These are phyloP conservation scores for Strix uralensis DNA, from an alignment of 2,113 vertebrate genomes.

Conservation along the genomic window DNA sequence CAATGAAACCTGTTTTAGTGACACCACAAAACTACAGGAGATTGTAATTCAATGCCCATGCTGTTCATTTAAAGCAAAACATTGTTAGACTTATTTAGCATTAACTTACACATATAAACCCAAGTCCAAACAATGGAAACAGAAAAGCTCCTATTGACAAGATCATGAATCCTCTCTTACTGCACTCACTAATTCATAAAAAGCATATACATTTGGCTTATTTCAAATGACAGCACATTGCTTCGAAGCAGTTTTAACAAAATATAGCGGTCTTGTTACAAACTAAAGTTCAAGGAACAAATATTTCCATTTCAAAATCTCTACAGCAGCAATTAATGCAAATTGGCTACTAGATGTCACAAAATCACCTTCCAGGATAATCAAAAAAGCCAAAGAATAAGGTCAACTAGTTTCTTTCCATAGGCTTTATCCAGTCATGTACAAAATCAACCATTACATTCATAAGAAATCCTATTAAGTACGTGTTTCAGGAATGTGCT, in stretches of 20 bases:
- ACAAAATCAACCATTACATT: slow-evolving; percentile 44
- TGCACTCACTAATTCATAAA: slow-evolving; percentile 53
- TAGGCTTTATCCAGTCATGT: slow-evolving; percentile 44
- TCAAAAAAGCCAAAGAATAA: slow-evolving; percentile 47
- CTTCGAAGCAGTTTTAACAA: slow-evolving; percentile 3
- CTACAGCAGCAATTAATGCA: slow-evolving; percentile 56
- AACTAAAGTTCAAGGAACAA: slow-evolving; percentile 31
- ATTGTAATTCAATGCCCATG: slow-evolving; percentile 47
- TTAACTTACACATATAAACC: slow-evolving; percentile 40
- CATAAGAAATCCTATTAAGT: background rate
- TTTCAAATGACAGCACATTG: slow-evolving; percentile 42
- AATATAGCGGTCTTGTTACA: background rate
- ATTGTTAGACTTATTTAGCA: slow-evolving; percentile 23
- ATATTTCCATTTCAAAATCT: slow-evolving; percentile 41
- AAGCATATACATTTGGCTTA: slow-evolving; percentile 42
- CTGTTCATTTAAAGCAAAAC: slow-evolving; percentile 55
- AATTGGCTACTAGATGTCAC: slow-evolving; percentile 38
- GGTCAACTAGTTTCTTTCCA: slow-evolving; percentile 2
- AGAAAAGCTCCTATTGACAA: slow-evolving; percentile 36
- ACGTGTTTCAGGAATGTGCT: slow-evolving; percentile 5
- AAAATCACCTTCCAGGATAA: slow-evolving; percentile 49
- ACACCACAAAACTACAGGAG: slow-evolving; percentile 32
- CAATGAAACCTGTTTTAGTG: slow-evolving; percentile 36
- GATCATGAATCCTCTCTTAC: slow-evolving; percentile 49
- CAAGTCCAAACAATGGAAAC: slow-evolving; percentile 43